These are phyloP conservation scores for Caenorhabditis japonica DNA, from an alignment of 2,888 invertebrate species.

Conservation along the genomic window DNA sequence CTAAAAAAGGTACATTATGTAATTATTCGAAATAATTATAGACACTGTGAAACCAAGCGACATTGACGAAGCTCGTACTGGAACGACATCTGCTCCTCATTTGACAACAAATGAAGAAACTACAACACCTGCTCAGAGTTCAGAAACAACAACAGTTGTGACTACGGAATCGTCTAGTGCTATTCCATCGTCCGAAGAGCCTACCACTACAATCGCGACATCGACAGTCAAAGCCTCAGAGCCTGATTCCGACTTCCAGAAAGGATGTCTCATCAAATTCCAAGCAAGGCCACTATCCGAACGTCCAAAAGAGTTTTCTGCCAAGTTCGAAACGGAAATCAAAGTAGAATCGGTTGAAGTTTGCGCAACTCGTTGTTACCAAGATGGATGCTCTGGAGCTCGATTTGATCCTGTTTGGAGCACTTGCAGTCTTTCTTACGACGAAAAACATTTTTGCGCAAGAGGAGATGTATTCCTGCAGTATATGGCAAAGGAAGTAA, in stretches of 20 bases:
- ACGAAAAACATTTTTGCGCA: constrained; percentile 66
- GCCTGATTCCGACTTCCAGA: constrained; percentile 30
- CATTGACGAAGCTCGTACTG: constrained; percentile 39
- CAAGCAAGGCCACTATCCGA: constrained; percentile 61
- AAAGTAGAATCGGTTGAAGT: constrained; percentile 64
- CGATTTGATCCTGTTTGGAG: constrained; percentile 62
- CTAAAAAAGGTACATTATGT: no score
- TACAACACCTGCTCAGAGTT: background rate
- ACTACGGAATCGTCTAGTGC: constrained; percentile 7
- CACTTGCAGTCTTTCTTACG: constrained; percentile 69
- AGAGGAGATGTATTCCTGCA: constrained; percentile 59
- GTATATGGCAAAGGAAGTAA: constrained; percentile 58
- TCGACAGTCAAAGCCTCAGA: constrained; percentile 2
- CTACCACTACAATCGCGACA: constrained; percentile 3
- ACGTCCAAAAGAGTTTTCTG: constrained; percentile 62
- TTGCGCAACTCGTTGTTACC: constrained; percentile 70
- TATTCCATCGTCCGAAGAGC: background rate
- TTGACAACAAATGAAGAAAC: constrained; percentile 16
- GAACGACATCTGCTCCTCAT: constrained; percentile 26
- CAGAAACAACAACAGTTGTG: constrained; percentile 1
- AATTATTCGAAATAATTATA: no score
- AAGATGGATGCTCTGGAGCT: constrained; percentile 73
- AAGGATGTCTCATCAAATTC: constrained; percentile 70
- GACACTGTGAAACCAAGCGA: constrained; percentile 48
- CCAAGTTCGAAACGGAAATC: constrained; percentile 61